Evolutionary conservation across 2,113 vertebrate species (phyloP), one percentile per base, ranked within the genome.

Genomic region (Labeo catla): DNA sequence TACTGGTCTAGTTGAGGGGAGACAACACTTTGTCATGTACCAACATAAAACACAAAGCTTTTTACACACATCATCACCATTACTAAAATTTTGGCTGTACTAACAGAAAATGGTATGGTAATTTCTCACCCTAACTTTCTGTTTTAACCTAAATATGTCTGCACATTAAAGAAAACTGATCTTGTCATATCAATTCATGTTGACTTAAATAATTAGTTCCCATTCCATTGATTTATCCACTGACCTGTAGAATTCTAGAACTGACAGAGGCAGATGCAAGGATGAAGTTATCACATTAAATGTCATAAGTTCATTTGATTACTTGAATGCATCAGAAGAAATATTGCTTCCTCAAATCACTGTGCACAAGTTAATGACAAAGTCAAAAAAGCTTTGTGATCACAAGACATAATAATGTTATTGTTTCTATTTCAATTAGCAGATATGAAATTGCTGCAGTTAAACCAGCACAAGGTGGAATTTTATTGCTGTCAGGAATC

Each of bases 231-330:
- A 72, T 72, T 10, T 72, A 21, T 70, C 36, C 68, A 43, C 36
- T 43, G 68, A 43, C 68, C 9, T 43, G 21, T 19, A 65, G 2
- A 10, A 72, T 72, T 4, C 39, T 72, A 6, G 36, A 5, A 43
- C 8, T 72, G 68, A 21, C 68, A 43, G 68, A 43, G 36, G 39
- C 36, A 72, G 36, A 72, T 72, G 36, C 68, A 43, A 72, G 36
- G 68, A 72, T 72, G 36, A 72, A 72, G 16, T 72, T 72, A 72
- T 21, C 36, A 72, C 43, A 72, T 43, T 9, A 43, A 72, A 43
- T 72, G 36, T 72, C 68, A 72, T 34, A 72, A 72, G 68, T 23
- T 63, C 9, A 63, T 21, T 23, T 23, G 59, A n/a, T 63, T 63
- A 63, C n/a, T 61, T 63, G n/a, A 63, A 23, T 3, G 9, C 3